A percentile compares a stretch with the other conserved stretches of the same genome.
Conservation (phyloP, 2,113 vertebrate species). For the Dicrurus megarhynchus region DNA sequence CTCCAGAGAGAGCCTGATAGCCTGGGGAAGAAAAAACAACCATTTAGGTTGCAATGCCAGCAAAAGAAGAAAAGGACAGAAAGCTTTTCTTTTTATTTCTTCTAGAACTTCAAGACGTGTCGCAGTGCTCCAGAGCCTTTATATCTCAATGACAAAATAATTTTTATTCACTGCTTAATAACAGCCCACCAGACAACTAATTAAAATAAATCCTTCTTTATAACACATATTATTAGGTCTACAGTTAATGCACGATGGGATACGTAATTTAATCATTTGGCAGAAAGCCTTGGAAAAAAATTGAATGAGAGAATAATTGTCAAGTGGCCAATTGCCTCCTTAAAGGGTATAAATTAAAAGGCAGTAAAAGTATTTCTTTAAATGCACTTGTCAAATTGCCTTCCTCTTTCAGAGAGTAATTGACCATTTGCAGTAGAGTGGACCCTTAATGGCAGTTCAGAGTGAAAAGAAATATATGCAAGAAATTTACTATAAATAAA, state of each 20-base stretch:
- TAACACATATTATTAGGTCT: conserved; percentile 72
- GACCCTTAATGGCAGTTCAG: background rate
- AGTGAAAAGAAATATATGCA: background rate
- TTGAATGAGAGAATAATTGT: conserved; percentile 63
- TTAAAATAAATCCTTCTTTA: conserved; percentile 74
- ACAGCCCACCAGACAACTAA: conserved; percentile 63
- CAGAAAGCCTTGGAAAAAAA: conserved; percentile 61
- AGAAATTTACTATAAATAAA: background rate
- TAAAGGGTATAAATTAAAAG: conserved; percentile 56
- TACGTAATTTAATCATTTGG: conserved; percentile 73
- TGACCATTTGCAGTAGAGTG: background rate
- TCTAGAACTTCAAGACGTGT: conserved; percentile 29
- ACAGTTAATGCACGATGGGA: conserved; percentile 60
- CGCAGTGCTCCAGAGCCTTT: conserved; percentile 41
- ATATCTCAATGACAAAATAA: conserved; percentile 52
- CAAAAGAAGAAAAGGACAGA: background rate
- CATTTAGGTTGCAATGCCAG: background rate
- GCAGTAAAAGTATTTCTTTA: conserved; percentile 55
- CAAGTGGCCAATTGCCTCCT: conserved; percentile 59
- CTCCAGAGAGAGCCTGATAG: conserved; percentile 93
- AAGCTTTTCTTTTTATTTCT: background rate
- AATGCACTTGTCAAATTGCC: conserved; percentile 39
- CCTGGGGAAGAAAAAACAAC: conserved; percentile 72
- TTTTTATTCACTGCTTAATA: conserved; percentile 69
- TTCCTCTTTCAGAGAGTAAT: background rate